Evolutionary conservation across 2,888 invertebrate species (phyloP).

Genomic region (Ryuthela nishihirai): DNA sequence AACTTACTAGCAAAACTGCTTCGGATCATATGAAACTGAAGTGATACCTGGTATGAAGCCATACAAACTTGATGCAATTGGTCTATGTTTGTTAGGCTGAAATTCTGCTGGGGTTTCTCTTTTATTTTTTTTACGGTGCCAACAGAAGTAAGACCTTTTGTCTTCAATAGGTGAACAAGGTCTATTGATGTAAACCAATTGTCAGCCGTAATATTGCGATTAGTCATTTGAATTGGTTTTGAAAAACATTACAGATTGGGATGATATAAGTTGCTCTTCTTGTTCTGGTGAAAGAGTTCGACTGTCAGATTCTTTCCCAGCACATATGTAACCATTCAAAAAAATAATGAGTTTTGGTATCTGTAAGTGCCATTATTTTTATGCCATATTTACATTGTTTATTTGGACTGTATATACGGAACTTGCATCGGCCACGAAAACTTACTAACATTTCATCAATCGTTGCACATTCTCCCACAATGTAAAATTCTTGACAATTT

Average conservation of each 20-base stretch:
- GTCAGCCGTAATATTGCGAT: slow-evolving; percentile 9
- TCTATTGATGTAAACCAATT: slow-evolving; percentile 10
- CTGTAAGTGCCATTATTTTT: slow-evolving; percentile 47
- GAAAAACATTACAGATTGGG: slow-evolving; percentile 4
- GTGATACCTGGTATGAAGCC: neutral
- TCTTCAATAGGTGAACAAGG: neutral
- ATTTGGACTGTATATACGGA: slow-evolving; percentile 44
- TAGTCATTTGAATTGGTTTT: slow-evolving; percentile 1
- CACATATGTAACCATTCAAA: slow-evolving; percentile 7
- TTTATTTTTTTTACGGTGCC: slow-evolving; percentile 11
- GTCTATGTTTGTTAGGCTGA: neutral
- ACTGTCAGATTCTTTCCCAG: slow-evolving; percentile 9
- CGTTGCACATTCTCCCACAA: slow-evolving; percentile 40
- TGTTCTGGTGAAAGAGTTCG: neutral
- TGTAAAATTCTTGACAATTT: slow-evolving; percentile 41
- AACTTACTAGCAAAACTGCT: slow-evolving; percentile 2
- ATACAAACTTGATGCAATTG: neutral
- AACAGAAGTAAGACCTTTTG: slow-evolving; percentile 2
- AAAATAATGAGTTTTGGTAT: slow-evolving; percentile 39
- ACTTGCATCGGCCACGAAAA: slow-evolving; percentile 43
- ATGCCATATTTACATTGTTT: slow-evolving; percentile 48
- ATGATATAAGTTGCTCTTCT: neutral
- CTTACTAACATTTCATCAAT: slow-evolving; percentile 46
- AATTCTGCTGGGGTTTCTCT: slow-evolving; percentile 2
- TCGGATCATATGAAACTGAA: too few species aligned